These are phyloP conservation scores for Meandrina meandrites DNA, from an alignment of 92 coral and sea anemone genomes.

Conservation along the genomic window DNA sequence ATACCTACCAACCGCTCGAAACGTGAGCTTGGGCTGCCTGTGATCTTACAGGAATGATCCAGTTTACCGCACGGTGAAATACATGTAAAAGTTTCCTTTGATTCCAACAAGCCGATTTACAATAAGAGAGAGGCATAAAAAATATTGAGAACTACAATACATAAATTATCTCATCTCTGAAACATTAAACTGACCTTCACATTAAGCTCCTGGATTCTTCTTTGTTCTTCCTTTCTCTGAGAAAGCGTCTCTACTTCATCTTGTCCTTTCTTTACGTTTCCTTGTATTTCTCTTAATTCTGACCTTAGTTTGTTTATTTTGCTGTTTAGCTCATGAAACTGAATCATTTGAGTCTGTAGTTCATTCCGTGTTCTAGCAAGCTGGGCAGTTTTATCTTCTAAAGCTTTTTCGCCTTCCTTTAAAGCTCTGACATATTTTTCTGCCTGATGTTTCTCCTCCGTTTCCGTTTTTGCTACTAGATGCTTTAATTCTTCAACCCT, in stretches of 20 bases:
- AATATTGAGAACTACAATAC: too few species aligned
- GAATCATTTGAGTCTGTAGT: slow-evolving; percentile 71
- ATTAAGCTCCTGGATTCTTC: slow-evolving; percentile 46
- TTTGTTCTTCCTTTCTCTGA: slow-evolving; percentile 56
- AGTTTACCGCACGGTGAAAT: not conserved
- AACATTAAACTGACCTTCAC: slow-evolving; percentile 63
- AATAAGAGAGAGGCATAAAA: not conserved
- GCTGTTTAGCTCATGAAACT: slow-evolving; percentile 68
- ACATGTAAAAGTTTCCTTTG: not conserved
- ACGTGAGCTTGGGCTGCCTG: too few species aligned
- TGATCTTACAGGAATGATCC: not conserved
- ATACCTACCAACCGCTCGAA: too few species aligned
- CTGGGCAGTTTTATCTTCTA: slow-evolving; percentile 72
- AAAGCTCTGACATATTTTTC: slow-evolving; percentile 64
- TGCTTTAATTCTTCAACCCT: slow-evolving; percentile 69
- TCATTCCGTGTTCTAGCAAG: slow-evolving; percentile 81
- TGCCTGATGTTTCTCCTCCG: slow-evolving; percentile 56
- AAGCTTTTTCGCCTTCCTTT: slow-evolving; percentile 80
- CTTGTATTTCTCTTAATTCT: slow-evolving; percentile 68
- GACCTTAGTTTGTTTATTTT: slow-evolving; percentile 60
- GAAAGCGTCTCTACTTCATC: slow-evolving; percentile 51
- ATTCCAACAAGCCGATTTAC: not conserved
- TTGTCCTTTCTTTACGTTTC: slow-evolving; percentile 39
- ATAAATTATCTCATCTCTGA: too few species aligned
- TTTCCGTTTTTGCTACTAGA: slow-evolving; percentile 62